Evolutionary conservation across 2,888 invertebrate species (phyloP).

Genomic region (Cheilosia urbana): DNA sequence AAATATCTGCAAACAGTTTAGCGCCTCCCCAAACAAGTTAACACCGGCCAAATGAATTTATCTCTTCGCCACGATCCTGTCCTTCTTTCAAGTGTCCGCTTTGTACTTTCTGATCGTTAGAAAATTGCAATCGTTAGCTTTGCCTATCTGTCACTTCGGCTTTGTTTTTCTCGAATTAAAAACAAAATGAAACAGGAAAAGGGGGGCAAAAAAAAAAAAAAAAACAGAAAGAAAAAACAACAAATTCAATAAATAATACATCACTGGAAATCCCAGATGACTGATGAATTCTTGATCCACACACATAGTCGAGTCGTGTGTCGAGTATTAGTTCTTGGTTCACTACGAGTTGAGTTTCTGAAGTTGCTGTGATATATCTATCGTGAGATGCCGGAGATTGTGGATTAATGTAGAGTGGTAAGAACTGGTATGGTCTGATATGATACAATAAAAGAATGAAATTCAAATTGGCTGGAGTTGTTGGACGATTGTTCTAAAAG

Average conservation of each 20-base stretch:
- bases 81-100: conserved; percentile 24
- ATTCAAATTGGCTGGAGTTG: conserved; percentile 18
- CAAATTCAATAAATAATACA: conserved; percentile 65
- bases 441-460: background rate
- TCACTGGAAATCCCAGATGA: conserved; percentile 69
- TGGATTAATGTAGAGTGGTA: conserved; percentile 12
- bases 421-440: conserved; percentile 2
- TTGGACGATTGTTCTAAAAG: background rate
- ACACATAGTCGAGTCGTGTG: conserved; percentile 43
- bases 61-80: conserved; percentile 19
- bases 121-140: conserved; percentile 29
- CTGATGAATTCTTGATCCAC: conserved; percentile 63
- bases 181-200: conserved; percentile 36
- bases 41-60: conserved; percentile 13
- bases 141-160: background rate
- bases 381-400: conserved; percentile 38
- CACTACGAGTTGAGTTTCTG: conserved; percentile 15
- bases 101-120: conserved; percentile 25
- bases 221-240: background rate
- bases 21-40: conserved; percentile 2
- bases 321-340: conserved; percentile 43
- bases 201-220: conserved; percentile 3
- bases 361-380: background rate
- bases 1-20: conserved; percentile 19
- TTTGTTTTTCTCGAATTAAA: conserved; percentile 11